Base-by-base conservation (phyloP, 2,888 invertebrate species). In the Tipula unca region DNA sequence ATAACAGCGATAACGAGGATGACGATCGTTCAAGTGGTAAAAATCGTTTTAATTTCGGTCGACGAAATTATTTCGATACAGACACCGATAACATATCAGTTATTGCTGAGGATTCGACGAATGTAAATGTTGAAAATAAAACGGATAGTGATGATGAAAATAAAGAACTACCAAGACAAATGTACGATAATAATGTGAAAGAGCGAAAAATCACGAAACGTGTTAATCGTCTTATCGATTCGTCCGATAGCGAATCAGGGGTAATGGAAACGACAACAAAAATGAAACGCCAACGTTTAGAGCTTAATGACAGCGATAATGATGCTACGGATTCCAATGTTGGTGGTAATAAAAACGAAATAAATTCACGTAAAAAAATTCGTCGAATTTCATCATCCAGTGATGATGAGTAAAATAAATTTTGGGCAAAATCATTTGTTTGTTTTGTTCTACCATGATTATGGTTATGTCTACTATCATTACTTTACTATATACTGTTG, bases 61-160 rank as follows among this genome's bases (percentile, higher is more conserved):
- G 89, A 88, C 88, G 88, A 84, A 89, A 88, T 87, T 88, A 88
- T 85, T 86, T 84, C 85, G 88, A 89, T 87, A 88, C 88, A 88
- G 87, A 88, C 84, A 88, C 89, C 86, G 87, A 88, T 82, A 88
- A 88, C 8, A 29, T 29, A 29, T 29, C 29, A 32, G 83, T 29
- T n/a, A n/a, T 17, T 32, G 3, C n/a, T 17, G 83, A 29, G 1
- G 83, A 17, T 17, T 32, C 35, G 35, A 83, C 32, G 29, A 32
- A 83, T 32, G 13, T 83, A 83, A 29, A 35, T 83, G 35, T 8
- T 32, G 86, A 48, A 36, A 85, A 48, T 32, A 32, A 48, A 42
- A 86, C 85, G 17, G 87, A 87, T 85, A 87, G 87, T 54, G 86
- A 87, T 85, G 87, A 87, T 84, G 86, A 86, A 39, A 69, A 69